phyloP scores from a whole-genome alignment of 1,140 invertebrate genomes.

The Tetragonula clypearis region DNA sequence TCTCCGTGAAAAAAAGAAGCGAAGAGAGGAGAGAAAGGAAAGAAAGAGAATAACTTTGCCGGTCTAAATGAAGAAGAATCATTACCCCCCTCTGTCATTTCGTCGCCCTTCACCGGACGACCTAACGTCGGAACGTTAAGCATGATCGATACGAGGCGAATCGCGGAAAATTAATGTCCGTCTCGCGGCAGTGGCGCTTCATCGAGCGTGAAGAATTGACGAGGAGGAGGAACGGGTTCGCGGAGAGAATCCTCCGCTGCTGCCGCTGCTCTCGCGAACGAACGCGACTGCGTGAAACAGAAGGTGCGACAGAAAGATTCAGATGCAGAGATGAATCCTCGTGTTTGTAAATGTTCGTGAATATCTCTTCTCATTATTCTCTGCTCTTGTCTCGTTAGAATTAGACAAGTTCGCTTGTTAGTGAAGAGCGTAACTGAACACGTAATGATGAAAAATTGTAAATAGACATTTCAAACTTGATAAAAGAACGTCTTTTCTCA shows the following conservation, averaged over 20 bases:
- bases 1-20: background rate
- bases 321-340: no score
- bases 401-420: no score
- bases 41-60: background rate
- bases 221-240: constrained; percentile 13
- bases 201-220: constrained; percentile 56
- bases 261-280: background rate
- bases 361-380: background rate
- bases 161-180: constrained; percentile 44
- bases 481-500: no score
- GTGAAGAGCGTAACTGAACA: no score
- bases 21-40: background rate
- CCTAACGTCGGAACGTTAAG: background rate
- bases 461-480: no score
- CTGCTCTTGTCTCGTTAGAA: no score
- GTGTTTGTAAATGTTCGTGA: background rate
- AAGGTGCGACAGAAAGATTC: background rate
- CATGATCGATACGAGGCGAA: constrained; percentile 22
- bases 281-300: constrained; percentile 33
- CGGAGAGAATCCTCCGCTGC: no score
- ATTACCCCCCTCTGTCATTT: background rate
- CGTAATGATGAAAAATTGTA: no score
- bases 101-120: background rate
- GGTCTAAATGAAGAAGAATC: background rate
- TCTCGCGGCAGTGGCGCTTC: constrained; percentile 45